A percentile compares a stretch with the other conserved stretches of the same genome.
phyloP scores from a whole-genome alignment of 2,797 vertebrate genomes.

The Petrocephalus schoutedeni region DNA sequence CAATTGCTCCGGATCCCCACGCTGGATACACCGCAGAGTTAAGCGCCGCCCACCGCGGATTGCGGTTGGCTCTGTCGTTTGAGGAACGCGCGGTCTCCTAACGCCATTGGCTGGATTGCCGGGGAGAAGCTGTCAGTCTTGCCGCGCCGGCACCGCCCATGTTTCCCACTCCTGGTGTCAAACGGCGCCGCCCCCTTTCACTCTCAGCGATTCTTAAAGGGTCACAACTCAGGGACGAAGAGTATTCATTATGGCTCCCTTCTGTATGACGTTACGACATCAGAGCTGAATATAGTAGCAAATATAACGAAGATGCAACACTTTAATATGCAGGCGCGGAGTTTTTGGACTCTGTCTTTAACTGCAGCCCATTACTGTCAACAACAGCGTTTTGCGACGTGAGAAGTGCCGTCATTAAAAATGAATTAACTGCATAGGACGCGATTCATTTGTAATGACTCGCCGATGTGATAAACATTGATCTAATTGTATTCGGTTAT shows the following conservation, averaged over 20 bases:
- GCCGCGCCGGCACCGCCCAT: constrained; percentile 50
- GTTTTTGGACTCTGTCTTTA: neutral
- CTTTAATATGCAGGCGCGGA: neutral
- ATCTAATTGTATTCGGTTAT: neutral
- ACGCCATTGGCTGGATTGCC: constrained; percentile 50
- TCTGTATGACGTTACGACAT: neutral
- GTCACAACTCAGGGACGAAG: constrained; percentile 23
- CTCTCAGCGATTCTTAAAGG: constrained; percentile 57
- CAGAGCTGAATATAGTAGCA: neutral
- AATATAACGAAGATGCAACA: neutral
- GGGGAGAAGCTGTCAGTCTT: constrained; percentile 59
- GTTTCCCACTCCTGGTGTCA: constrained; percentile 88
- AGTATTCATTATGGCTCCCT: neutral
- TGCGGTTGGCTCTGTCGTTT: constrained; percentile 50
- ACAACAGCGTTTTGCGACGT: neutral
- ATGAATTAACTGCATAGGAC: neutral
- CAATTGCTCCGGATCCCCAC: constrained; percentile 64
- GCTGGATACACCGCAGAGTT: constrained; percentile 68
- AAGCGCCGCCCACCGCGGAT: constrained; percentile 34
- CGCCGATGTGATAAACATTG: neutral
- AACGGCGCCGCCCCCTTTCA: constrained; percentile 42
- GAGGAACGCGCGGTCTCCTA: constrained; percentile 24
- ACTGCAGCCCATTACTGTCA: neutral
- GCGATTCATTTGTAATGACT: neutral
- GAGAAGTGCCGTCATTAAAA: neutral